phyloP scores from a whole-genome alignment of 2,113 vertebrate genomes.

The Rhinichthys klamathensis region DNA sequence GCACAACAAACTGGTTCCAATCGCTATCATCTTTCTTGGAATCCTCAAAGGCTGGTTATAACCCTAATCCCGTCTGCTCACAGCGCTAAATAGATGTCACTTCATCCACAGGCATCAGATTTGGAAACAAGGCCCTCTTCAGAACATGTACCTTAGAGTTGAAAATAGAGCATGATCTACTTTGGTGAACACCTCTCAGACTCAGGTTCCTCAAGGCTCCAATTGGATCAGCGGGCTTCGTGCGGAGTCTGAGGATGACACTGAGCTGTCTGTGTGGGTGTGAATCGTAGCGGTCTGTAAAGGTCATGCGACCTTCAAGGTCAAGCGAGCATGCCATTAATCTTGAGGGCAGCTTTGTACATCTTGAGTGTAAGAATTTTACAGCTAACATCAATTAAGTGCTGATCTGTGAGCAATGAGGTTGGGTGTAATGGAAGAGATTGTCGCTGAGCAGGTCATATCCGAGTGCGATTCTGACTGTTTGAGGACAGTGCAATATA shows the following conservation, averaged over 20 bases:
- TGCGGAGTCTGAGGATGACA: background rate
- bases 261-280: background rate
- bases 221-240: constrained; percentile 19
- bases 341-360: constrained; percentile 5
- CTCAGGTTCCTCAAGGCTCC: background rate
- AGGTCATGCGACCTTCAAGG: constrained; percentile 10
- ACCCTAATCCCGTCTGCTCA: background rate
- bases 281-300: constrained; percentile 22
- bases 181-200: constrained; percentile 13
- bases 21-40: constrained; percentile 12
- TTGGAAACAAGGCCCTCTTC: constrained; percentile 14
- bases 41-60: background rate
- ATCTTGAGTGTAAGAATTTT: constrained; percentile 12
- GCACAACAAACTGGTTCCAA: constrained; percentile 1
- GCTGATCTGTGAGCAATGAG: background rate
- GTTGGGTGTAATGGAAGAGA: background rate
- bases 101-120: constrained; percentile 2
- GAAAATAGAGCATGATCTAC: constrained; percentile 38
- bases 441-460: background rate
- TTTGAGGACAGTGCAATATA: background rate
- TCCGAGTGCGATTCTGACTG: background rate
- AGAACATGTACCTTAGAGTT: constrained; percentile 6
- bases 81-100: background rate
- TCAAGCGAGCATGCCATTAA: constrained; percentile 31
- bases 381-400: constrained; percentile 18